These are phyloP conservation scores for Hepsetus odoe DNA, from an alignment of 2,113 vertebrate species.

Conservation along the genomic window DNA sequence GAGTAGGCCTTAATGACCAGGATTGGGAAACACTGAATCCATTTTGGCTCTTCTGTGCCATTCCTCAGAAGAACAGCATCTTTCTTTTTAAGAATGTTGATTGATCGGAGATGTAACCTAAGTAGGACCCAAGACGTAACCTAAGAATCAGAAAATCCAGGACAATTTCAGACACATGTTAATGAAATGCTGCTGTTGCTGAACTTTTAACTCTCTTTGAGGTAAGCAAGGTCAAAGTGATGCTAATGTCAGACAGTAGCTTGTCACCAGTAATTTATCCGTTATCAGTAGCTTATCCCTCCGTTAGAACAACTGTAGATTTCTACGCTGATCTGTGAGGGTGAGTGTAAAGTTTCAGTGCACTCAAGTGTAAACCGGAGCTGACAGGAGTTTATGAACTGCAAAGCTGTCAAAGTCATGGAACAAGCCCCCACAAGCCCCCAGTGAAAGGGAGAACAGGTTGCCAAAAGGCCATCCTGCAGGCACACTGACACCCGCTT, in stretches of 20 bases:
- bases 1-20: no score
- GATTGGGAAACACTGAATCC: no score
- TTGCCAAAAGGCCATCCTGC: slow-evolving; percentile 51
- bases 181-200: neutral
- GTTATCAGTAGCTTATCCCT: slow-evolving; percentile 43
- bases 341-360: slow-evolving; percentile 45
- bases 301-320: slow-evolving; percentile 56
- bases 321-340: slow-evolving; percentile 27
- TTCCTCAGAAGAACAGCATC: no score
- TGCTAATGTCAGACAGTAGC: slow-evolving; percentile 13
- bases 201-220: neutral
- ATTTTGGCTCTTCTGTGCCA: no score
- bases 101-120: neutral
- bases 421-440: slow-evolving; percentile 55
- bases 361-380: slow-evolving; percentile 51
- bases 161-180: neutral
- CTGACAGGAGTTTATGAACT: slow-evolving; percentile 59
- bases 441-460: slow-evolving; percentile 36
- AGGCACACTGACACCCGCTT: slow-evolving; percentile 41
- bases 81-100: neutral
- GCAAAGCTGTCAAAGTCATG: slow-evolving; percentile 38
- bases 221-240: slow-evolving; percentile 1
- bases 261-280: slow-evolving; percentile 39
- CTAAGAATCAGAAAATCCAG: neutral
- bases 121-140: neutral